A percentile compares a stretch with the other conserved stretches of the same genome.
These are phyloP conservation scores for Ctenomys sociabilis DNA, from an alignment of 2,113 vertebrate genomes.

Conservation along the genomic window DNA sequence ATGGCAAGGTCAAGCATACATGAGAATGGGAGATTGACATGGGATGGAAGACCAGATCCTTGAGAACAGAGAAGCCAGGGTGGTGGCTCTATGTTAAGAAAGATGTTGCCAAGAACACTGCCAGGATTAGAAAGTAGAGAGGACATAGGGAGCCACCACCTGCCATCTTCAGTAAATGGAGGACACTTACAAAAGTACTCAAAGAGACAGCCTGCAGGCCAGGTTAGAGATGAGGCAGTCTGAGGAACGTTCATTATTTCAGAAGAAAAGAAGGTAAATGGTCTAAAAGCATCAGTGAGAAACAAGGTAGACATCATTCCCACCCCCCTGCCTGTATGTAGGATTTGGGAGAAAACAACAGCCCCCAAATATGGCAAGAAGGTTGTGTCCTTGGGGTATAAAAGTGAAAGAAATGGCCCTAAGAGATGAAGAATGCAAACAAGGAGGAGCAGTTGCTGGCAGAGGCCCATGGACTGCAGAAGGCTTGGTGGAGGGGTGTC, in stretches of 20 bases:
- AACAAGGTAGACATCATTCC: background rate
- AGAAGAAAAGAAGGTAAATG: constrained; percentile 12
- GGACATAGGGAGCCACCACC: background rate
- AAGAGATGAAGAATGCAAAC: background rate
- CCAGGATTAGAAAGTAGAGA: background rate
- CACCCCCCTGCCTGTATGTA: background rate
- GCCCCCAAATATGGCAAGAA: background rate
- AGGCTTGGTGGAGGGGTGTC: background rate
- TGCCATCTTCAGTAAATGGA: background rate
- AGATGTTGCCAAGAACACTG: background rate
- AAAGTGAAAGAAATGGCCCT: background rate
- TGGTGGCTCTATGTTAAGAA: background rate
- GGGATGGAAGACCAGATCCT: background rate
- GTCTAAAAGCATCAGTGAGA: background rate
- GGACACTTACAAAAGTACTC: background rate
- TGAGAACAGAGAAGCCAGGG: constrained; percentile 4
- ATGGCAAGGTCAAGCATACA: background rate
- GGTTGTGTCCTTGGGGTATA: background rate
- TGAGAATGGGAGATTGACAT: background rate
- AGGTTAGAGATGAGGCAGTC: background rate
- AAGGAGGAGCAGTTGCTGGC: background rate
- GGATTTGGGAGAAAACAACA: constrained; percentile 30
- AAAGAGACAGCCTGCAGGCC: background rate
- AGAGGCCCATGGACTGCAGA: background rate
- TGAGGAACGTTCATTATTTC: background rate